Evolutionary conservation across 2,888 invertebrate species (phyloP).

Genomic region (Phrixothrix hirtus): DNA sequence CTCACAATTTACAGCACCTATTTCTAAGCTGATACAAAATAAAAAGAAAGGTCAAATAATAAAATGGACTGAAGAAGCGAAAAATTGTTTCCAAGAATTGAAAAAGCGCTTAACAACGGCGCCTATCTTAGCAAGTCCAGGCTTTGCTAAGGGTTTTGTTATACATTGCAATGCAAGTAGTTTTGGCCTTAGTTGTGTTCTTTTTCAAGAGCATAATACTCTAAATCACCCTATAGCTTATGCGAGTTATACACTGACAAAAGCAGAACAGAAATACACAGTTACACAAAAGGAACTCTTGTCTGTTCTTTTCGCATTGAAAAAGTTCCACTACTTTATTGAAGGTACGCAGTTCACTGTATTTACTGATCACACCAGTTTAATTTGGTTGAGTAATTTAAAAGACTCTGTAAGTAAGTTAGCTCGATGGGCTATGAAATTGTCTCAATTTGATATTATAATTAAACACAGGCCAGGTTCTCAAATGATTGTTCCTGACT

Average conservation of each 20-base stretch:
- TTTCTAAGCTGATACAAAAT: background rate
- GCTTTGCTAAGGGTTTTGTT: background rate
- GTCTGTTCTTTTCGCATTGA: background rate
- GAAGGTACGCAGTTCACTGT: background rate
- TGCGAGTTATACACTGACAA: background rate
- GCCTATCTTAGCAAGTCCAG: background rate
- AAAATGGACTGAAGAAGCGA: background rate
- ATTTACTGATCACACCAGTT: slow-evolving; percentile 1
- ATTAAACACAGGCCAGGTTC: background rate
- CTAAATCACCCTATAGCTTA: background rate
- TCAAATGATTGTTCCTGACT: background rate
- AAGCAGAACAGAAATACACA: background rate
- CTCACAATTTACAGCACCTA: background rate
- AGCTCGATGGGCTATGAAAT: no score
- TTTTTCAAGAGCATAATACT: background rate
- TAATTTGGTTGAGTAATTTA: background rate
- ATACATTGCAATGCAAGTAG: background rate
- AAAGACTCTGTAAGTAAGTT: no score
- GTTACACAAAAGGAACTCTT: background rate
- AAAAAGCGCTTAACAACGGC: slow-evolving; percentile 4
- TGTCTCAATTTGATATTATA: no score
- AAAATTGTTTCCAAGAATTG: background rate
- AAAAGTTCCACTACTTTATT: background rate
- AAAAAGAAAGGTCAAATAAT: background rate
- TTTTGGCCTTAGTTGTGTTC: background rate